These are phyloP conservation scores for Agrotis puta DNA, from an alignment of 2,888 invertebrate species.

Conservation along the genomic window DNA sequence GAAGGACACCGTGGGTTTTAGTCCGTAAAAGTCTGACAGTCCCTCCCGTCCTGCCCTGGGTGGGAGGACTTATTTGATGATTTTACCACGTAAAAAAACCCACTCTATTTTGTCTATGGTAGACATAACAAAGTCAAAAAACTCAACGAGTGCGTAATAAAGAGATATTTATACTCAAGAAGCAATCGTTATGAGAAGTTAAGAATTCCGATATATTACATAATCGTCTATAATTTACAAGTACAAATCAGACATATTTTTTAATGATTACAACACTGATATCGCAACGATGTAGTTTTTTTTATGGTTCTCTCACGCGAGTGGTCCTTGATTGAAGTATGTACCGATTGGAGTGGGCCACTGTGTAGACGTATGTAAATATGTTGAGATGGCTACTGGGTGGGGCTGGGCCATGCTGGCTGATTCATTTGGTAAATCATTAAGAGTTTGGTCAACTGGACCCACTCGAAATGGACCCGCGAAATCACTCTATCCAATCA, in stretches of 20 bases:
- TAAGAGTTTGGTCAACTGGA: neutral
- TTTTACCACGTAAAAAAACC: too few species aligned
- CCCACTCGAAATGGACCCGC: too few species aligned
- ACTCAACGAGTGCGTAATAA: neutral
- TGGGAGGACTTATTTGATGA: too few species aligned
- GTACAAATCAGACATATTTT: conserved; percentile 28
- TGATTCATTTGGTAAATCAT: conserved; percentile 23
- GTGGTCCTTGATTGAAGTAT: conserved; percentile 62
- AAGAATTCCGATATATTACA: conserved; percentile 13
- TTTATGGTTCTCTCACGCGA: conserved; percentile 45
- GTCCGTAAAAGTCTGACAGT: too few species aligned
- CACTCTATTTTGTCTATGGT: neutral
- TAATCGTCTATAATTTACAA: neutral
- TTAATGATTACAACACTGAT: conserved; percentile 50
- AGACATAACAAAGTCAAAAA: too few species aligned
- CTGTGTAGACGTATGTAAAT: conserved; percentile 47
- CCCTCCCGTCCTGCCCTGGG: too few species aligned
- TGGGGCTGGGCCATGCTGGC: conserved; percentile 18
- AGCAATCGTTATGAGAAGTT: neutral
- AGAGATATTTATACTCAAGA: neutral
- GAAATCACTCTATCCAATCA: too few species aligned
- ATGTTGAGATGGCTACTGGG: conserved; percentile 67
- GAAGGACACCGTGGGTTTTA: too few species aligned
- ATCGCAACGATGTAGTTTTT: conserved; percentile 48
- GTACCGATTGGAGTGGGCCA: conserved; percentile 50